Evolutionary conservation across 2,888 invertebrate species (phyloP), one percentile per base, ranked within the genome.

Genomic region (Acleris cristana): DNA sequence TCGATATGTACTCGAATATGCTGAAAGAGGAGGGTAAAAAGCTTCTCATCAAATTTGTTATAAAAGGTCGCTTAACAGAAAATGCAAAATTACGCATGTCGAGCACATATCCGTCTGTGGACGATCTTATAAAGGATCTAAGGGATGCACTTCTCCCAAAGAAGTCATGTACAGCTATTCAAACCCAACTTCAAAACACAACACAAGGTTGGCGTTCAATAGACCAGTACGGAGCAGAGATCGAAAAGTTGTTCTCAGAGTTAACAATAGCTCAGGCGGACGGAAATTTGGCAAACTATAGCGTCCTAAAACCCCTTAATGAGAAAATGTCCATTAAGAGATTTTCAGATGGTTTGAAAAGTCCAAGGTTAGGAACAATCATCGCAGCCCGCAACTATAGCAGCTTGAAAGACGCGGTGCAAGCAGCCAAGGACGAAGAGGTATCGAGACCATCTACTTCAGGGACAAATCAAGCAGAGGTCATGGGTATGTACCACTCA

Each of bases 361-460:
- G 71, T 53, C 54, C 61, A 45, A 65, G 72, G 12, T 21, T 74
- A 7, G 64, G 69, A 19, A 76, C 71, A 2, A 71, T 71, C 44
- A 59, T 74, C 16, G 45, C 70, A 4, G 70, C 72, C 2, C 62
- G 69, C 14, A 60, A 72, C 21, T 71, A 64, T 30, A 55, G 59
- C 1, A 21, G 54, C 10, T 54, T 71, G n/a, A 71, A 70, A 45
- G 71, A 71, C 8, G 67, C 68, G 3, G 57, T 71, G 4, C 55
- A 61, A 56, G 67, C 59, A 6, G 69, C 71, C 0, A 40, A 63
- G 44, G 69, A 71, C 18, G 71, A 71, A 30, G 63, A 69, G 12
- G 26, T 60, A 1, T 63, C 67, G 6, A 56, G 57, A 49, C 23
- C 26, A 26, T 26, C 21, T 18, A n/a, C 14, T 1, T 34, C 30